Conservation (phyloP, 2,113 vertebrate species). For the Chinchilla lanigera region DNA sequence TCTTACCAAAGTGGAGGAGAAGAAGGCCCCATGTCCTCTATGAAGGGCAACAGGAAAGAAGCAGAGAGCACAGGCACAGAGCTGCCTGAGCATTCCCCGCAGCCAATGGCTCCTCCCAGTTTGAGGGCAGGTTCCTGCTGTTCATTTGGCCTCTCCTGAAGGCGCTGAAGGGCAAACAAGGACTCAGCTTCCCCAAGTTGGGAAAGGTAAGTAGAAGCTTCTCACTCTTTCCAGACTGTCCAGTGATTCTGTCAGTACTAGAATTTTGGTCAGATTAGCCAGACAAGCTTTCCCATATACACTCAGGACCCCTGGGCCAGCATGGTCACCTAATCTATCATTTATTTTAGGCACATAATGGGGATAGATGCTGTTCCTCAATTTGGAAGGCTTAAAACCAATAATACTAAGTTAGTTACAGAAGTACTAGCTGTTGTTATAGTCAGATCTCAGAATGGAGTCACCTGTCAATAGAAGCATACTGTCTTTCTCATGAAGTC, state of each 20-base stretch:
- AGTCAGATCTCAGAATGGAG: conserved; percentile 17
- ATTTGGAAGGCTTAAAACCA: not conserved
- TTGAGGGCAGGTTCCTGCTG: not conserved
- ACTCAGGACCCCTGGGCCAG: not conserved
- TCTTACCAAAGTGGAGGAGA: not conserved
- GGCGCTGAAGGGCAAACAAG: not conserved
- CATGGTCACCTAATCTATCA: not conserved
- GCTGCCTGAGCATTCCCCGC: not conserved
- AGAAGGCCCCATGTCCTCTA: not conserved
- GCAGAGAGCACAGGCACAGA: not conserved
- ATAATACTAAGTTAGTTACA: not conserved
- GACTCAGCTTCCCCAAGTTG: not conserved
- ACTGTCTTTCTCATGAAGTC: not conserved
- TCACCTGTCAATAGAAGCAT: conserved; percentile 16
- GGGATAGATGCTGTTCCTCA: not conserved
- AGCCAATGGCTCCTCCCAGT: not conserved
- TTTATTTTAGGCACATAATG: not conserved
- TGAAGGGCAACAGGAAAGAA: not conserved
- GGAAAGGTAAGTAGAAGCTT: not conserved
- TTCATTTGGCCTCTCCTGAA: not conserved
- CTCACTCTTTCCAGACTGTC: not conserved
- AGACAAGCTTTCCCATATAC: not conserved
- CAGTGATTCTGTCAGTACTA: not conserved
- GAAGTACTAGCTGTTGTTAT: not conserved
- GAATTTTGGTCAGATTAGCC: not conserved